Base-by-base conservation (phyloP, 2,113 vertebrate species). In the Ciconia boyciana region DNA sequence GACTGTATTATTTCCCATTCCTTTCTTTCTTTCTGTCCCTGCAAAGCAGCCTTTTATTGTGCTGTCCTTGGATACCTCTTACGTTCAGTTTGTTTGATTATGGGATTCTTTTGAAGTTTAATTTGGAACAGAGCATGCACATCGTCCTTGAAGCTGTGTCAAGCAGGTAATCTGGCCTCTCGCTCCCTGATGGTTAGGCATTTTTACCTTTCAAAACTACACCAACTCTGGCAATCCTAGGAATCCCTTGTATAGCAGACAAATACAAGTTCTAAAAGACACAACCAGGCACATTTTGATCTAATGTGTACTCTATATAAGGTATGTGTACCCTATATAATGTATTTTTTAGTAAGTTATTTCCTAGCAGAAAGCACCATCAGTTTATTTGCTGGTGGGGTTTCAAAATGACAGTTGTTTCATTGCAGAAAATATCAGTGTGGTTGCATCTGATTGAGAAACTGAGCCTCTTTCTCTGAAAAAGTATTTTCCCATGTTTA, bases 81-180 rank as follows among this genome's bases (percentile, higher is more conserved):
- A n/a, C 8, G 3, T 89, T 92, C 36, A 80, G 43, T 93, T 88
- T 96, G 60, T 83, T 97, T 95, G 76, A 79, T 90, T 91, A 93
- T 52, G 58, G 64, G n/a, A 87, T 93, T 91, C 81, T 91, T 96
- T 87, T 84, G 78, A 87, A 93, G 66, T 87, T 89, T 95, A 79
- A 60, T 93, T 95, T 95, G 83, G 62, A 97, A 41, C 52, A 44
- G 61, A 80, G 7, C 10, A 16, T 29, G 32, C 16, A 60, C 7
- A 29, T 60, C 0, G 3, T 80, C 89, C 87, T 96, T 93, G 90
- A 94, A 87, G n/a, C 34, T 65, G 46, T 79, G 62, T 94, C 86
- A 93, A 80, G 52, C 72, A 87, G 70, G 76, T 91, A 89, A 58
- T 69, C 55, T 81, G 25, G 20, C 29, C 95, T 93, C 62, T 79